These are phyloP conservation scores for Lineus longissimus DNA, from an alignment of 1,140 invertebrate genomes.

Conservation along the genomic window DNA sequence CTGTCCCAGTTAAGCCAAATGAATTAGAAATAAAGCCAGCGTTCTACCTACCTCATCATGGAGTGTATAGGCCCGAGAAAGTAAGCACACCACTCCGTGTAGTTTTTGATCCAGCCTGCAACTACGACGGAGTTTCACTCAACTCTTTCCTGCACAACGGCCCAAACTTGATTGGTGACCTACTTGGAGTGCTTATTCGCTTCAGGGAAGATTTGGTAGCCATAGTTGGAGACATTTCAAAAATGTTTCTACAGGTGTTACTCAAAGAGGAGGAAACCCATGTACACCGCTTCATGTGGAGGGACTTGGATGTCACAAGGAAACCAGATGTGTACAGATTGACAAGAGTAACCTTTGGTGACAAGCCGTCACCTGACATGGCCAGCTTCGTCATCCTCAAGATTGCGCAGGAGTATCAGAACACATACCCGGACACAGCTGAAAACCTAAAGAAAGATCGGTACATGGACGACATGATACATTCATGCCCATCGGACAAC, in stretches of 20 bases:
- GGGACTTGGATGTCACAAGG: not conserved
- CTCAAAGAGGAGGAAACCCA: not conserved
- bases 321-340: not conserved
- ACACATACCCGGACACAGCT: not conserved
- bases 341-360: slow-evolving; percentile 6
- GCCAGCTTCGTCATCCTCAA: slow-evolving; percentile 7
- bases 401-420: not conserved
- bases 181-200: slow-evolving; percentile 4
- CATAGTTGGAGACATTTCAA: slow-evolving; percentile 1
- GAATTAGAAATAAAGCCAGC: not conserved
- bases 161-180: not conserved
- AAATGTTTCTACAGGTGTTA: slow-evolving; percentile 4
- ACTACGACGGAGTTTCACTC: not conserved
- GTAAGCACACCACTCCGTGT: not conserved
- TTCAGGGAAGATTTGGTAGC: slow-evolving; percentile 1
- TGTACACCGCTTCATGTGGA: slow-evolving; percentile 9
- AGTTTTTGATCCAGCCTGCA: slow-evolving; percentile 4
- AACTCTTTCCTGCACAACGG: slow-evolving; percentile 1
- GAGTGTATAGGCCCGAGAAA: not conserved
- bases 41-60: not conserved
- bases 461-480: slow-evolving; percentile 9
- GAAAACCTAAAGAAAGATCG: not conserved
- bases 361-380: slow-evolving; percentile 10
- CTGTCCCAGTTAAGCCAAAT: not conserved
- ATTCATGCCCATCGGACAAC: not conserved